phyloP scores from a whole-genome alignment of 2,797 vertebrate species.

The Melanotaenia nigrans region DNA sequence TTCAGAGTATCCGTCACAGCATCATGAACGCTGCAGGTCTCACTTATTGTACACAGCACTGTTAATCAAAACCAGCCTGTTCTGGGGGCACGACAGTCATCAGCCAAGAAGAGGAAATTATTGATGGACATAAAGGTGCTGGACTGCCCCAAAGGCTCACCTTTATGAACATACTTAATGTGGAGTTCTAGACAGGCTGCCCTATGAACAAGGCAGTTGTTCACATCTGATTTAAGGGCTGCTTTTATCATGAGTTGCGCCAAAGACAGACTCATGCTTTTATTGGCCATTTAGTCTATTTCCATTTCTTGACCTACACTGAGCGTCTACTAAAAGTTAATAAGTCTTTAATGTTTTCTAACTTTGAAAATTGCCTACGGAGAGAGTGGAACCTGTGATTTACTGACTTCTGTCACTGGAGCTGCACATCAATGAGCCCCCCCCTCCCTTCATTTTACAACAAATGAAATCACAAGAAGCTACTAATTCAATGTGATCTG shows the following conservation, averaged over 20 bases:
- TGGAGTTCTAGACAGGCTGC: conserved; percentile 49
- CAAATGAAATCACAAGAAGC: conserved; percentile 75
- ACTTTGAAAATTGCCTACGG: conserved; percentile 67
- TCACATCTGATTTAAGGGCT: conserved; percentile 81
- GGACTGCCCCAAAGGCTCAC: conserved; percentile 54
- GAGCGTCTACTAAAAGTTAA: conserved; percentile 77
- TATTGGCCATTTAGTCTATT: conserved; percentile 76
- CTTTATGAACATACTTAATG: conserved; percentile 47
- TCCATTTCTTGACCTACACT: conserved; percentile 78
- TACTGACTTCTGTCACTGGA: conserved; percentile 61
- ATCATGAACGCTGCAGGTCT: conserved; percentile 81
- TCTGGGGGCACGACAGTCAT: conserved; percentile 72
- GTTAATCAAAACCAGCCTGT: conserved; percentile 86
- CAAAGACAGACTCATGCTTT: conserved; percentile 78
- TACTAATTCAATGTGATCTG: conserved; percentile 70
- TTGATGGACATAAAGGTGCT: conserved; percentile 77
- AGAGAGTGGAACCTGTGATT: conserved; percentile 72
- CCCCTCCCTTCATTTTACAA: conserved; percentile 34
- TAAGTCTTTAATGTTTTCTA: conserved; percentile 78
- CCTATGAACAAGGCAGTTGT: conserved; percentile 75
- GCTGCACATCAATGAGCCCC: conserved; percentile 54
- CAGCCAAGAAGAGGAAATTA: conserved; percentile 70
- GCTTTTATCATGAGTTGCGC: conserved; percentile 75
- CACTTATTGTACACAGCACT: conserved; percentile 82
- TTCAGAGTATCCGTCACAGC: conserved; percentile 82